Base-by-base conservation (phyloP, 2,797 vertebrate genomes). In the Poeciliopsis infans region DNA sequence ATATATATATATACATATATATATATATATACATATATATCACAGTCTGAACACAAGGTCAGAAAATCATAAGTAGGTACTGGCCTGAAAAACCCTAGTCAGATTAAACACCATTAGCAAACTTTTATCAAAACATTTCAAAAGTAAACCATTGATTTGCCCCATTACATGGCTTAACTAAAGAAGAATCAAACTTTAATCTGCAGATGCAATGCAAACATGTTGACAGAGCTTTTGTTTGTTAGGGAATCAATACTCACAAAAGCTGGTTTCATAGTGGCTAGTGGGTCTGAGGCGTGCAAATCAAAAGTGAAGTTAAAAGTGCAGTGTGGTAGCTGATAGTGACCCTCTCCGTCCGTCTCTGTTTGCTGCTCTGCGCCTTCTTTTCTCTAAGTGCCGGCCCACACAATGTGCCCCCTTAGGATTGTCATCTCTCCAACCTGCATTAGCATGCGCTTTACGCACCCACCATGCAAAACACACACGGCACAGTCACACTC, bases 201-300 rank as follows among this genome's bases (percentile, higher is more conserved):
- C 49, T 28, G 43, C 43, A 18, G 47, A 79, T 4, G 46, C 49
- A 82, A 85, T 69, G 2, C 15, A 80, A 83, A 25, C 79, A 87
- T 47, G 76, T 77, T 71, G 78, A 51, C 41, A 72, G 83, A 87
- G 75, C 77, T 41, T 83, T 79, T 77, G 88, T 77, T 80, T 79
- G 78, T 59, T 87, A 88, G 72, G 69, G 79, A 91, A 93, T 94
- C 89, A 82, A 91, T 95, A 96, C 95, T 96, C 92, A 96, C 95
- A 93, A 96, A 95, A 77, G 94, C 93, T 68, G 95, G 94, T 90
- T 95, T 95, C 91, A 94, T 91, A 77, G 89, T 83, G 85, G 91
- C 90, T 90, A 93, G 84, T 80, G 83, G 89, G 87, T 91, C 80
- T 72, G 88, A 45, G 76, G 66, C 77, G 84, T 31, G 77, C 51